These are phyloP conservation scores for Balaeniceps rex DNA, from an alignment of 2,113 vertebrate genomes.

Conservation along the genomic window DNA sequence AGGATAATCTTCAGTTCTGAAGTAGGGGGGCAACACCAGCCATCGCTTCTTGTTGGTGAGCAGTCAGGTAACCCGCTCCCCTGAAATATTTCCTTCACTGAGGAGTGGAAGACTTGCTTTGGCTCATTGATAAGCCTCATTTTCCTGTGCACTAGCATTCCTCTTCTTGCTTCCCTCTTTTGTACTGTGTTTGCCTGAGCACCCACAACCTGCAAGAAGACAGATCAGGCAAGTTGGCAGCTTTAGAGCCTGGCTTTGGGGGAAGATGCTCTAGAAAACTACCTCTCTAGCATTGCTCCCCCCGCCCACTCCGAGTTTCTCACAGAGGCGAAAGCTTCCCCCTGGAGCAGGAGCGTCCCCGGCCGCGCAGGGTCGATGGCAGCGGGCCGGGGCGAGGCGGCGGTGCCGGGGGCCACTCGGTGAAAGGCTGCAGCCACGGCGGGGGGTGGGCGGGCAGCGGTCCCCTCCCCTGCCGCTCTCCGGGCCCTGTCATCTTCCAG, in stretches of 20 bases:
- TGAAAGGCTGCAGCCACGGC: neutral
- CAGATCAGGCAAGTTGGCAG: neutral
- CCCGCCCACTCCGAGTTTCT: neutral
- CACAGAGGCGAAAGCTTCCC: too few species aligned
- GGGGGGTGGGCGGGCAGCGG: too few species aligned
- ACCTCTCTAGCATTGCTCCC: neutral
- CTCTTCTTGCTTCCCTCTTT: neutral
- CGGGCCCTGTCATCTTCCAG: constrained; percentile 14
- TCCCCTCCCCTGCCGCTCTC: neutral
- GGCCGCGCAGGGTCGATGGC: too few species aligned
- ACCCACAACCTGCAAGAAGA: neutral
- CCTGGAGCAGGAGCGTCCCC: too few species aligned
- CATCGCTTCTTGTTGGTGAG: neutral
- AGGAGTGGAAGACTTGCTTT: neutral
- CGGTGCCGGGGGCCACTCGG: neutral
- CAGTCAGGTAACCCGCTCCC: neutral
- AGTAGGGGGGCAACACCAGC: accelerated
- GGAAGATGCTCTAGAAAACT: neutral
- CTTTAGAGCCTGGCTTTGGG: neutral
- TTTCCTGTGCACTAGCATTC: neutral
- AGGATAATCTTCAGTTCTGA: neutral
- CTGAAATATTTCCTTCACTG: neutral
- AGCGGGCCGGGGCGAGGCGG: neutral
- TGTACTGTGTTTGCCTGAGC: neutral
- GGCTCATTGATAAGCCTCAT: neutral